These are phyloP conservation scores for Parauchenoglanis punctatus DNA, from an alignment of 2,797 vertebrate genomes.

Conservation along the genomic window DNA sequence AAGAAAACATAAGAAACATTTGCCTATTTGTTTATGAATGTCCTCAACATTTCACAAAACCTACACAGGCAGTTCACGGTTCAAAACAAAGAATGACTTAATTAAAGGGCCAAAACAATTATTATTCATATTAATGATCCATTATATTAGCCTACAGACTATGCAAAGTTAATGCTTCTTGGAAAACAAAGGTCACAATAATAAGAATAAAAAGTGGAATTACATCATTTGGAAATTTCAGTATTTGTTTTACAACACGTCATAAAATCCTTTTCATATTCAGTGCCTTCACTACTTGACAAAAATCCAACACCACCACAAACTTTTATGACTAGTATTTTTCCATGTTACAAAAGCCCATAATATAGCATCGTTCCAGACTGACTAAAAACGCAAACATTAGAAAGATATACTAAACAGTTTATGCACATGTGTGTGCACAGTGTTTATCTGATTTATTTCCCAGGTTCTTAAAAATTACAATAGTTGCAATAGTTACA, in stretches of 20 bases:
- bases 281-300: conserved; percentile 23
- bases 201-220: conserved; percentile 26
- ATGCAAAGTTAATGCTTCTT: conserved; percentile 23
- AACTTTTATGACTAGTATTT: conserved; percentile 39
- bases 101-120: not conserved
- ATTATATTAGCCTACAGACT: conserved; percentile 10
- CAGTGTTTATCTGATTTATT: not conserved
- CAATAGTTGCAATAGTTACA: not conserved
- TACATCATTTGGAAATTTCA: conserved; percentile 46
- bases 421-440: not conserved
- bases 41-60: conserved; percentile 16
- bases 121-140: conserved; percentile 6
- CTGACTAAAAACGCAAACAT: conserved; percentile 18
- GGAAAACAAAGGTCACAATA: conserved; percentile 40
- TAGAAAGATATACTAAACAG: not conserved
- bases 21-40: conserved; percentile 18
- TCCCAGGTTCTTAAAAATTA: conserved; percentile 1
- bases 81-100: not conserved
- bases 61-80: conserved; percentile 12
- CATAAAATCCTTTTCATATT: conserved; percentile 41
- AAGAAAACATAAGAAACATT: conserved; percentile 18
- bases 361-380: conserved; percentile 11
- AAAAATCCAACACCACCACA: conserved; percentile 47
- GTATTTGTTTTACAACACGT: conserved; percentile 30
- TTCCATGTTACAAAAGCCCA: conserved; percentile 37